Percentiles rank a stretch among this genome's conserved stretches.
phyloP scores from a whole-genome alignment of 2,113 vertebrate genomes.

The Sminthopsis crassicaudata region DNA sequence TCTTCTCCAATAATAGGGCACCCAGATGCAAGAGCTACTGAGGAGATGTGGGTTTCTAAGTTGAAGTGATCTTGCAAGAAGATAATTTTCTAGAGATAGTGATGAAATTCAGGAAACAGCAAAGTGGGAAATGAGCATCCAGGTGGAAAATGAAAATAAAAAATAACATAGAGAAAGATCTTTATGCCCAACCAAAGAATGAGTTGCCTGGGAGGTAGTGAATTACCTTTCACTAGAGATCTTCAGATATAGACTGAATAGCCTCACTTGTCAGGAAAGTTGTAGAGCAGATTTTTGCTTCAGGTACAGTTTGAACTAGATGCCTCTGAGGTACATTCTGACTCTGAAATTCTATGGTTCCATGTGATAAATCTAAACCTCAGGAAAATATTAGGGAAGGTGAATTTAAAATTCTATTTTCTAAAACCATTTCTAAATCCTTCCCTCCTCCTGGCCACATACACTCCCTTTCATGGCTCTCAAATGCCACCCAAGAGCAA shows the following conservation, averaged over 20 bases:
- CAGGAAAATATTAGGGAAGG: conserved; percentile 22
- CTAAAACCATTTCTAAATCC: conserved; percentile 40
- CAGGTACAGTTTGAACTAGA: not conserved
- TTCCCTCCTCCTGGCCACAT: conserved; percentile 29
- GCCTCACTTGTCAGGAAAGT: not conserved
- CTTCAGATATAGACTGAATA: not conserved
- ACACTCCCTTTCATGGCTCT: conserved; percentile 61
- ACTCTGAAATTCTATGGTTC: not conserved
- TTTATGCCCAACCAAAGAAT: not conserved
- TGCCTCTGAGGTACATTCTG: not conserved
- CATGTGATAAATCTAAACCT: not conserved
- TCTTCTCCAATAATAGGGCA: not conserved
- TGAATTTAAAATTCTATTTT: conserved; percentile 41
- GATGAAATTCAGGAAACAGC: not conserved
- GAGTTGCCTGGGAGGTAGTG: not conserved
- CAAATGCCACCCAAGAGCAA: conserved; percentile 71
- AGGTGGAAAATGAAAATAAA: not conserved
- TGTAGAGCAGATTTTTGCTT: not conserved
- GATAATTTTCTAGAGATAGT: not conserved
- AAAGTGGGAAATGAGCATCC: not conserved
- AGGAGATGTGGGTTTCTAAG: not conserved
- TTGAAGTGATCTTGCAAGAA: not conserved
- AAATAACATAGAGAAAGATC: not conserved
- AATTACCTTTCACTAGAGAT: not conserved
- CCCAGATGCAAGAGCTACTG: not conserved